phyloP scores from a whole-genome alignment of 2,113 vertebrate species.

The Lagopus muta region DNA sequence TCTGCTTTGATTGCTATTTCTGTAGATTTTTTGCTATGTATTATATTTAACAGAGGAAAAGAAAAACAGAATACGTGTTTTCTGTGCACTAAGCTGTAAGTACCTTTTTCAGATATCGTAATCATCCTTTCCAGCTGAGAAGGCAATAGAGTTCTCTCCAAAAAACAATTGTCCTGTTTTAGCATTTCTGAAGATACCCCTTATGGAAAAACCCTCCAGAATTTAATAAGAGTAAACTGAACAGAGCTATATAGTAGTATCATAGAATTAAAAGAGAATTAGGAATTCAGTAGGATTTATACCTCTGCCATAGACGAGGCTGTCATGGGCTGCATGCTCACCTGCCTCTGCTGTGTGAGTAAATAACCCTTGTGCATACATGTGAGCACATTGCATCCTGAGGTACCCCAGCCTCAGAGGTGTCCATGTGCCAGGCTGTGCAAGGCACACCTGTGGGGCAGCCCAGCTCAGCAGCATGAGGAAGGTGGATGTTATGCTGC shows the following conservation, averaged over 20 bases:
- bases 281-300: conserved; percentile 47
- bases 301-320: background rate
- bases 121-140: conserved; percentile 75
- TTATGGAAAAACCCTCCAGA: conserved; percentile 44
- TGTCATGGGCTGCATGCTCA: background rate
- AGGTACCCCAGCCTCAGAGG: background rate
- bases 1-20: conserved; percentile 78
- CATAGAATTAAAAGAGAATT: conserved; percentile 48
- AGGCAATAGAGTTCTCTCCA: conserved; percentile 73
- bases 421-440: rapidly evolving
- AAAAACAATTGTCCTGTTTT: conserved; percentile 69
- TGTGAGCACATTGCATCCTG: rapidly evolving
- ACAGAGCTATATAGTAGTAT: conserved; percentile 46
- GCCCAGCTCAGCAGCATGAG: rapidly evolving
- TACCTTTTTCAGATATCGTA: conserved; percentile 78
- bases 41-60: conserved; percentile 80
- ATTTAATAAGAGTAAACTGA: conserved; percentile 39
- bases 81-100: conserved; percentile 77
- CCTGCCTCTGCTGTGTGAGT: background rate
- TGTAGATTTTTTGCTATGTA: conserved; percentile 74
- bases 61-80: conserved; percentile 82
- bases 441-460: rapidly evolving
- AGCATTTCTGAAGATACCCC: conserved; percentile 66
- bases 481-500: background rate
- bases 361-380: background rate